Conservation (phyloP, 2,888 invertebrate species). For the Lepidocyrtinus sp. region DNA sequence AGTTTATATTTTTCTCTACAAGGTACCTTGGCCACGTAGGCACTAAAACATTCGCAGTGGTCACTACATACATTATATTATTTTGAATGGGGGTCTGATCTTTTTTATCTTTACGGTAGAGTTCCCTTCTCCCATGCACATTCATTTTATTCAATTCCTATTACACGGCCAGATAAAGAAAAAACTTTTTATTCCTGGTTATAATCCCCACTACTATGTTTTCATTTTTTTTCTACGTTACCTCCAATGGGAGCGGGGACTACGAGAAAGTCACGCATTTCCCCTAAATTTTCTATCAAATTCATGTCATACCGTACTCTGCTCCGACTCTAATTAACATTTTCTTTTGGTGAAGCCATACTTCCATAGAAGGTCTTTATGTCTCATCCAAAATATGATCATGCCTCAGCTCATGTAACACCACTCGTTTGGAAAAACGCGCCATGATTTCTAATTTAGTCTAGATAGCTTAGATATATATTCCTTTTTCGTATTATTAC, state of each 20-base stretch:
- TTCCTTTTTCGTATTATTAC: constrained; percentile 8
- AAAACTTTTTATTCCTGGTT: constrained; percentile 13
- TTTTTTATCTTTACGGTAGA: constrained; percentile 8
- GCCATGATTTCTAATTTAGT: constrained; percentile 12
- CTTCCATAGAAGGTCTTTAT: background rate
- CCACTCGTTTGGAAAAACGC: constrained; percentile 9
- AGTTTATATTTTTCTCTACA: too few species aligned
- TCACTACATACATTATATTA: background rate
- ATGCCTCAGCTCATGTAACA: constrained; percentile 11
- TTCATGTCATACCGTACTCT: too few species aligned
- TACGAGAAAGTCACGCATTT: too few species aligned
- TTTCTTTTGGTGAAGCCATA: too few species aligned
- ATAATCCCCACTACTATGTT: background rate
- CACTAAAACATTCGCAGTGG: background rate
- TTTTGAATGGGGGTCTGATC: background rate
- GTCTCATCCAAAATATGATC: constrained; percentile 6
- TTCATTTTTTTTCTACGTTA: background rate
- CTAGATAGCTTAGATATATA: background rate
- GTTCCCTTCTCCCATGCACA: background rate
- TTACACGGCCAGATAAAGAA: background rate
- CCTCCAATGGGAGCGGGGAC: too few species aligned
- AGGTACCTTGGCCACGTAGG: background rate
- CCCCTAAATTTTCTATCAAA: background rate
- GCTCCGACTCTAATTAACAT: constrained; percentile 2
- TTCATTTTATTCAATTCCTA: constrained; percentile 8